phyloP scores from a whole-genome alignment of 2,113 vertebrate genomes.

The Barnardius zonarius region DNA sequence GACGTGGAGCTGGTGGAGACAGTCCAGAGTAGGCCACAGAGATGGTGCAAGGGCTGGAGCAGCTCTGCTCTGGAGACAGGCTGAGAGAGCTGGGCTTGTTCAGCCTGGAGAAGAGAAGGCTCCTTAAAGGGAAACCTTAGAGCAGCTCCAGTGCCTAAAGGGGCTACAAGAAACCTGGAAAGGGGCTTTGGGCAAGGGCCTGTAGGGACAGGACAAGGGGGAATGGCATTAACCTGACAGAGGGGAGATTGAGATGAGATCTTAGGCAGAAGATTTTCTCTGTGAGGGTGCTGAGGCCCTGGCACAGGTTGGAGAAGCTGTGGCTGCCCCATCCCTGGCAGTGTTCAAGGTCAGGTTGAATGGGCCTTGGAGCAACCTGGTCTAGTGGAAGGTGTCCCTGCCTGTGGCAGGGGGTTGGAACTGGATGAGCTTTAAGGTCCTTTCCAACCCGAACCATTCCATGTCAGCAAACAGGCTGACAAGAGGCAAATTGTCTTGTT shows the following conservation, averaged over 20 bases:
- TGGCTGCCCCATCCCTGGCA: too few species aligned
- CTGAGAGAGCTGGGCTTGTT: background rate
- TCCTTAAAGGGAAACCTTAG: background rate
- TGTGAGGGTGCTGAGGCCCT: too few species aligned
- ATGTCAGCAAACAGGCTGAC: background rate
- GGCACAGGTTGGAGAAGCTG: too few species aligned
- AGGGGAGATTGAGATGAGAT: background rate
- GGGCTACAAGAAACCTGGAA: too few species aligned
- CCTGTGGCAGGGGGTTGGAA: too few species aligned
- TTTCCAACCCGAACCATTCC: too few species aligned
- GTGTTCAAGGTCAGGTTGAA: too few species aligned
- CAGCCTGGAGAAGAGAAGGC: background rate
- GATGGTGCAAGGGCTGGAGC: background rate
- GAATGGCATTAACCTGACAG: too few species aligned
- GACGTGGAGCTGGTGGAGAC: background rate
- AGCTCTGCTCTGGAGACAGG: background rate
- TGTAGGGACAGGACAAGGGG: too few species aligned
- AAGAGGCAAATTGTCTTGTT: fast-evolving
- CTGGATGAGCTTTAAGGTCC: too few species aligned
- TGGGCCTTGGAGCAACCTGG: too few species aligned
- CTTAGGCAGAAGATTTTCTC: background rate
- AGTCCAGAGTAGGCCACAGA: background rate
- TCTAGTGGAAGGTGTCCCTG: background rate
- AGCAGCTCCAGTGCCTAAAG: background rate
- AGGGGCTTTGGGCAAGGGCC: too few species aligned